Evolutionary conservation across 2,113 vertebrate species (phyloP).

Genomic region (Phylloscopus trochiloides): DNA sequence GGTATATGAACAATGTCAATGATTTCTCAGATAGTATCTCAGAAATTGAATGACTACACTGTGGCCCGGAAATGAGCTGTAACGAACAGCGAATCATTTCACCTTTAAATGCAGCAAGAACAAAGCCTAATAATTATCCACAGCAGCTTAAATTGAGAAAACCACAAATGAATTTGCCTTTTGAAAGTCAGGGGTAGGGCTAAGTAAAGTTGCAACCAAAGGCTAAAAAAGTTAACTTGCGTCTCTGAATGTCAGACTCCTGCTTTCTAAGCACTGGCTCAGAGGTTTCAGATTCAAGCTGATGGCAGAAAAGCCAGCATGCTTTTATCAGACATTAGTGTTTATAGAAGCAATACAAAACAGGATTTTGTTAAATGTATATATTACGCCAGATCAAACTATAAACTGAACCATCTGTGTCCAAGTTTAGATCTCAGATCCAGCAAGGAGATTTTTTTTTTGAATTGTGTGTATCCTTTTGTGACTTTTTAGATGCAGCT

Average conservation of each 20-base stretch:
- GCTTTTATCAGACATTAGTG: slow-evolving; percentile 74
- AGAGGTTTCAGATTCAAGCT: slow-evolving; percentile 55
- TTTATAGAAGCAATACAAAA: slow-evolving; percentile 79
- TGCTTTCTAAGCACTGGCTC: slow-evolving; percentile 48
- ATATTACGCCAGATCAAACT: slow-evolving; percentile 76
- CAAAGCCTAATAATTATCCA: slow-evolving; percentile 63
- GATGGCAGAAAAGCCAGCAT: slow-evolving; percentile 73
- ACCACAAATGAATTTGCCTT: slow-evolving; percentile 44
- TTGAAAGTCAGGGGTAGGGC: slow-evolving; percentile 25
- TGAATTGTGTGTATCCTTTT: slow-evolving; percentile 74
- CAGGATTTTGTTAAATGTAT: slow-evolving; percentile 79
- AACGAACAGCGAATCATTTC: slow-evolving; percentile 68
- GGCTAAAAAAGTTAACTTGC: slow-evolving; percentile 63
- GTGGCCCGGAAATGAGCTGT: slow-evolving; percentile 63
- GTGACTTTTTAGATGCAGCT: slow-evolving; percentile 72
- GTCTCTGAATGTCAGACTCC: not conserved
- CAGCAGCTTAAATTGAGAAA: slow-evolving; percentile 46
- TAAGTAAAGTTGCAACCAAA: not conserved
- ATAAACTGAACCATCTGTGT: slow-evolving; percentile 80
- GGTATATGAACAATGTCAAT: slow-evolving; percentile 43
- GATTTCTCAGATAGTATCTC: slow-evolving; percentile 63
- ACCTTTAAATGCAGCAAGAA: slow-evolving; percentile 63
- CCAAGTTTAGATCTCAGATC: slow-evolving; percentile 74
- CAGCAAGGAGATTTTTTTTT: slow-evolving; percentile 66
- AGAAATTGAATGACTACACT: slow-evolving; percentile 54